phyloP scores from a whole-genome alignment of 2,113 vertebrate genomes.

The Morone chrysops region DNA sequence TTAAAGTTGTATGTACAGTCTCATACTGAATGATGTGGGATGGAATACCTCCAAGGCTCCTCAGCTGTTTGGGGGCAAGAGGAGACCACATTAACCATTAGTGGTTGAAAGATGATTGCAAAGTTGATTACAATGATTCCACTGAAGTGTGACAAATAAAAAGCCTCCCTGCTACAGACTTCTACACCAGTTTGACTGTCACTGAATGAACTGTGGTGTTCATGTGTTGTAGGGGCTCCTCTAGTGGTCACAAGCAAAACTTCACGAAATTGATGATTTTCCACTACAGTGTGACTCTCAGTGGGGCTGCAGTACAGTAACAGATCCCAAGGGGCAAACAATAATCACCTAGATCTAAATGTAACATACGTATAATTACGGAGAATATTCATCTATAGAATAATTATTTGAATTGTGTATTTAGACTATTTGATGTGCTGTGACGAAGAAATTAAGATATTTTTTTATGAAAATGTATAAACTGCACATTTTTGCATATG shows the following conservation, averaged over 20 bases:
- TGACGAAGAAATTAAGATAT: neutral
- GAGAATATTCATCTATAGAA: neutral
- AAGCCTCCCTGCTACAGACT: neutral
- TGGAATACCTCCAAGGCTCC: slow-evolving; percentile 16
- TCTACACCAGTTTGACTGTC: neutral
- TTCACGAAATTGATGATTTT: slow-evolving; percentile 19
- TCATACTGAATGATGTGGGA: slow-evolving; percentile 1
- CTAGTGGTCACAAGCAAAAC: slow-evolving; percentile 74
- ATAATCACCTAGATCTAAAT: neutral
- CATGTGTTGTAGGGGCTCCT: slow-evolving; percentile 75
- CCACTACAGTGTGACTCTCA: neutral
- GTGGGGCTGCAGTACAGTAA: neutral
- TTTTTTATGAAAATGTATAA: neutral
- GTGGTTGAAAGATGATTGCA: slow-evolving; percentile 29
- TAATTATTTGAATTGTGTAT: neutral
- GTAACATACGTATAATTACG: neutral
- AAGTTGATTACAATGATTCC: slow-evolving; percentile 26
- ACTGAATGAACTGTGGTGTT: slow-evolving; percentile 2
- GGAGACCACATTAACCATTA: slow-evolving; percentile 30
- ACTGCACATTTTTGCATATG: neutral
- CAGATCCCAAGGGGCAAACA: neutral
- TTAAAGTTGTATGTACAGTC: neutral
- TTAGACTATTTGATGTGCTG: neutral
- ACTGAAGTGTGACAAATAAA: slow-evolving; percentile 24
- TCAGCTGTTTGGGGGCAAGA: neutral